These are phyloP conservation scores for Apodemus speciosus DNA, from an alignment of 2,113 vertebrate genomes.

Conservation along the genomic window DNA sequence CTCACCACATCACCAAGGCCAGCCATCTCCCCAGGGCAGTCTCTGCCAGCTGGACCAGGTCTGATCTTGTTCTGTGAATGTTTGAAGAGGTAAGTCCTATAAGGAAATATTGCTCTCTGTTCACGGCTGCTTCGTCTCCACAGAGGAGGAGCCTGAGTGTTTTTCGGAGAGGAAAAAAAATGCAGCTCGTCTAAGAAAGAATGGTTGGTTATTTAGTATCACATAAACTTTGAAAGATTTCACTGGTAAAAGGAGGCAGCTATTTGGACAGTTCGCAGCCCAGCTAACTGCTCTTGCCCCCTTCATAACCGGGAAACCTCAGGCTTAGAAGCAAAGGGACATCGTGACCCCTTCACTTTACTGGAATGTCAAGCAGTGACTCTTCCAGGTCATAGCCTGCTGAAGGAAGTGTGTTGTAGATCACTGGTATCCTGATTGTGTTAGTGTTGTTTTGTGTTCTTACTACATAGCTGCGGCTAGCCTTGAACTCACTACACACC, in stretches of 20 bases:
- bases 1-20: constrained; percentile 62
- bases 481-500: not conserved
- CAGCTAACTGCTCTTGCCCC: constrained; percentile 1
- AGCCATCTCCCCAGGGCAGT: constrained; percentile 67
- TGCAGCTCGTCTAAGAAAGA: constrained; percentile 79
- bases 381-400: not conserved
- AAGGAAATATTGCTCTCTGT: constrained; percentile 64
- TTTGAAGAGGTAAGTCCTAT: constrained; percentile 4
- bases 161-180: constrained; percentile 78
- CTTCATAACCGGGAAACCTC: not conserved
- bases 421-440: not conserved
- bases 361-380: not conserved
- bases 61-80: constrained; percentile 77
- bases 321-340: constrained; percentile 19
- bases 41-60: constrained; percentile 77
- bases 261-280: constrained; percentile 62
- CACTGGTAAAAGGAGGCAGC: constrained; percentile 56
- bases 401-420: not conserved
- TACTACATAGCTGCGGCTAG: not conserved
- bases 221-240: constrained; percentile 80
- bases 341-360: not conserved
- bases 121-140: constrained; percentile 66
- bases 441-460: not conserved
- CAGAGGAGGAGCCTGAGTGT: not conserved
- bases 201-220: constrained; percentile 85